These are phyloP conservation scores for Pachyuromys duprasi DNA, from an alignment of 2,797 vertebrate genomes.

Conservation along the genomic window DNA sequence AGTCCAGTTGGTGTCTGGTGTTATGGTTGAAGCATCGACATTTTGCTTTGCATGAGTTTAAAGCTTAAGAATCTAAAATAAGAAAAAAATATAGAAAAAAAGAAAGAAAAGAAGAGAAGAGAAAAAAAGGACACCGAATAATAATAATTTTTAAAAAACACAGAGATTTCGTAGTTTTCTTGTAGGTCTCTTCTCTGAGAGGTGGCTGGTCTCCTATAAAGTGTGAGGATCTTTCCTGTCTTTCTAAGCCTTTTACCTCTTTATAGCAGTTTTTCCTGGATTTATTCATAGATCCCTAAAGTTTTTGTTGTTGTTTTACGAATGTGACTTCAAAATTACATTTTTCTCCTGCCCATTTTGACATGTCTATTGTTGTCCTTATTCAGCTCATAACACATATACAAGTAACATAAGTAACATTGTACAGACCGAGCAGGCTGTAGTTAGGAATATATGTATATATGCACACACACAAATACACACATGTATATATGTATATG, in stretches of 20 bases:
- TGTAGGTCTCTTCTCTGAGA: background rate
- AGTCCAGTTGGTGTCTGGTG: background rate
- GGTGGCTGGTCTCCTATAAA: background rate
- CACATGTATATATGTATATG: too few species aligned
- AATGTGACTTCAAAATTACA: background rate
- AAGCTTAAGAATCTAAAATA: background rate
- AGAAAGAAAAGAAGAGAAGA: background rate
- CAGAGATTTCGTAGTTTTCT: background rate
- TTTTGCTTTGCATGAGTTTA: constrained; percentile 27
- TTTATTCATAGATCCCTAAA: background rate
- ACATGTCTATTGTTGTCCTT: background rate
- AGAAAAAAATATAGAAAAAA: background rate
- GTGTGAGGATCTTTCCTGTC: background rate
- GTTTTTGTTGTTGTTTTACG: background rate
- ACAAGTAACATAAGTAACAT: background rate
- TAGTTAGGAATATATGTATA: background rate
- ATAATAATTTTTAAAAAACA: background rate
- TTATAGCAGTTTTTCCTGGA: background rate
- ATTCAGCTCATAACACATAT: background rate
- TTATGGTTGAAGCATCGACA: constrained; percentile 30
- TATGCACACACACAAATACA: too few species aligned
- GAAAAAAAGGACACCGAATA: background rate
- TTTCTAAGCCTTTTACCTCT: background rate
- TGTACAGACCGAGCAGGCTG: background rate
- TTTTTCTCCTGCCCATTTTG: background rate